Evolutionary conservation across 2,797 vertebrate genomes (phyloP).

Genomic region (Lateolabrax maculatus): DNA sequence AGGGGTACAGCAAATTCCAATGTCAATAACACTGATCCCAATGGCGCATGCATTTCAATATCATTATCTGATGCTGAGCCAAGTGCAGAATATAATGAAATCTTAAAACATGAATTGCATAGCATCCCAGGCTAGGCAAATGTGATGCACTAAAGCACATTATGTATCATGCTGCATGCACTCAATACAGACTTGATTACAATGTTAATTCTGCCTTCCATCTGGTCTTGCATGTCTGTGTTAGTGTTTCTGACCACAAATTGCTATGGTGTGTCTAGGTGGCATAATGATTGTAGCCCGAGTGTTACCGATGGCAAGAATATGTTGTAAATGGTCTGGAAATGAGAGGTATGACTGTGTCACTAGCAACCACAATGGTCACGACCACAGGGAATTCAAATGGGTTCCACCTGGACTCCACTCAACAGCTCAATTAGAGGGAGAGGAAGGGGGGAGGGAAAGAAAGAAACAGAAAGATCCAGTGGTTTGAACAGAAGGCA

Average conservation of each 20-base stretch:
- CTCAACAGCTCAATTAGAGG: conserved; percentile 74
- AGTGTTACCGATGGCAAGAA: conserved; percentile 57
- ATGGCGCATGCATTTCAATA: conserved; percentile 81
- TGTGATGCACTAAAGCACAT: conserved; percentile 56
- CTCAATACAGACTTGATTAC: conserved; percentile 63
- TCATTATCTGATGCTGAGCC: conserved; percentile 79
- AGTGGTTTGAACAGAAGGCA: conserved; percentile 38
- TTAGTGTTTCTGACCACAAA: conserved; percentile 65
- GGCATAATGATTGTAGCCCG: conserved; percentile 56
- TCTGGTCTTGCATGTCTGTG: conserved; percentile 45
- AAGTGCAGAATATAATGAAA: conserved; percentile 76
- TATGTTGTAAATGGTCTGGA: conserved; percentile 76
- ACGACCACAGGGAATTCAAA: conserved; percentile 77
- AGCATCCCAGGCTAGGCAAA: conserved; percentile 47
- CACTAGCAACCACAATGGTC: conserved; percentile 67
- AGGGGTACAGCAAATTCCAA: conserved; percentile 74
- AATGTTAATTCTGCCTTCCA: conserved; percentile 65
- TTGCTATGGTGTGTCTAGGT: conserved; percentile 55
- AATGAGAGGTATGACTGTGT: conserved; percentile 72
- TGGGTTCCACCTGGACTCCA: conserved; percentile 80
- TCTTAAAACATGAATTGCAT: conserved; percentile 71
- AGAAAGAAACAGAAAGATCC: conserved; percentile 10
- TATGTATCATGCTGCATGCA: conserved; percentile 41
- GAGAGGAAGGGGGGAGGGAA: neutral
- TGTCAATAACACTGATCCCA: conserved; percentile 82